These are phyloP conservation scores for Malurus leucopterus DNA, from an alignment of 2,797 vertebrate genomes.

Conservation along the genomic window DNA sequence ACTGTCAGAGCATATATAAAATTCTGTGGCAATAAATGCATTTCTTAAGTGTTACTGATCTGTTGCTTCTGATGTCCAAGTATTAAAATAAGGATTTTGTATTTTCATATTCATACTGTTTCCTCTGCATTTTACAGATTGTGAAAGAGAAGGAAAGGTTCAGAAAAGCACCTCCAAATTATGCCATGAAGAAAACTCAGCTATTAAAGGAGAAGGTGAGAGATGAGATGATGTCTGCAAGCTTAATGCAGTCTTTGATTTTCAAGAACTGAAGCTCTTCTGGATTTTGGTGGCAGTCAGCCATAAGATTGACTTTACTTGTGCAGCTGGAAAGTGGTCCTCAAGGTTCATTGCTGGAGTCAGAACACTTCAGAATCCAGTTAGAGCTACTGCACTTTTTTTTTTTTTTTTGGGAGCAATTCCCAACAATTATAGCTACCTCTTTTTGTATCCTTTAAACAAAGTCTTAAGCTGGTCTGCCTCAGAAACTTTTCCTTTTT, in stretches of 20 bases:
- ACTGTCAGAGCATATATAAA: not conserved
- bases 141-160: conserved; percentile 98
- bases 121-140: conserved; percentile 76
- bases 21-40: not conserved
- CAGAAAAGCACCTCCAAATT: conserved; percentile 95
- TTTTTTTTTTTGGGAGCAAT: not conserved
- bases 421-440: not conserved
- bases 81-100: not conserved
- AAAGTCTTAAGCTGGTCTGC: not conserved
- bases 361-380: not conserved
- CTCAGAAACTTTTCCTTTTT: not conserved
- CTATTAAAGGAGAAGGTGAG: conserved; percentile 96
- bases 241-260: conserved; percentile 6
- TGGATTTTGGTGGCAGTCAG: not conserved
- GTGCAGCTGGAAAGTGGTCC: not conserved
- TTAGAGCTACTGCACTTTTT: not conserved
- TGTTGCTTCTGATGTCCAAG: not conserved
- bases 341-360: not conserved
- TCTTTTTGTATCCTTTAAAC: not conserved
- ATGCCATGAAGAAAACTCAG: conserved; percentile 99
- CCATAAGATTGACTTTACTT: not conserved
- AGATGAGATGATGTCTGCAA: not conserved
- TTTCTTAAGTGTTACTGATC: not conserved
- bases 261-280: not conserved
- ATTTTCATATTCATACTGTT: not conserved